A percentile compares a stretch with the other conserved stretches of the same genome.
These are phyloP conservation scores for Trachythela sp. DNA, from an alignment of 64 coral and sea anemone species.

Conservation along the genomic window DNA sequence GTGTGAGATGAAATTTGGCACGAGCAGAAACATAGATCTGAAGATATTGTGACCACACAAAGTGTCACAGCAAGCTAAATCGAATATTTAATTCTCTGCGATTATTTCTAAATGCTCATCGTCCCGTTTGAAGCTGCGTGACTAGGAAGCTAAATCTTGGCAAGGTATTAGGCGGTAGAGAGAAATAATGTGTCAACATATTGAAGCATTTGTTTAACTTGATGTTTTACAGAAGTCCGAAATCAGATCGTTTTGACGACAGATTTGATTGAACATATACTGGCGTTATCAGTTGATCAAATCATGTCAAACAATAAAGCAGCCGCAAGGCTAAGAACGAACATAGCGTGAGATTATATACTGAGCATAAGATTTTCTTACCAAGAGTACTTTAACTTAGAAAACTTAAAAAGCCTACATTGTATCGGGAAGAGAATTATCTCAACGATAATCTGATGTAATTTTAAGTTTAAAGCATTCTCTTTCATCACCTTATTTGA, in stretches of 20 bases:
- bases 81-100: neutral
- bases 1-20: neutral
- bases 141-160: neutral
- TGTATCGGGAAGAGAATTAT: neutral
- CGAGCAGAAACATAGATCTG: neutral
- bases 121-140: neutral
- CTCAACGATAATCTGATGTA: constrained; percentile 11
- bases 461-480: neutral
- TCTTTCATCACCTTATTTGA: constrained; percentile 20
- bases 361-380: neutral
- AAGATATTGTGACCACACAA: neutral
- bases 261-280: neutral
- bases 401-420: neutral
- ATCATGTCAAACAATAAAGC: neutral
- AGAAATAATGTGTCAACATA: neutral
- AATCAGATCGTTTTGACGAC: constrained; percentile 27
- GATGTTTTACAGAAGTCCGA: neutral
- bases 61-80: neutral
- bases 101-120: neutral
- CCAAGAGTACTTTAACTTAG: neutral
- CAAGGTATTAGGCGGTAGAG: neutral
- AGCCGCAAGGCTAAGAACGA: neutral
- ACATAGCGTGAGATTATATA: neutral
- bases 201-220: constrained; percentile 13
- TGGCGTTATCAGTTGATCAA: constrained; percentile 1